These are phyloP conservation scores for Torymus texanus DNA, from an alignment of 2,888 invertebrate species.

Conservation along the genomic window DNA sequence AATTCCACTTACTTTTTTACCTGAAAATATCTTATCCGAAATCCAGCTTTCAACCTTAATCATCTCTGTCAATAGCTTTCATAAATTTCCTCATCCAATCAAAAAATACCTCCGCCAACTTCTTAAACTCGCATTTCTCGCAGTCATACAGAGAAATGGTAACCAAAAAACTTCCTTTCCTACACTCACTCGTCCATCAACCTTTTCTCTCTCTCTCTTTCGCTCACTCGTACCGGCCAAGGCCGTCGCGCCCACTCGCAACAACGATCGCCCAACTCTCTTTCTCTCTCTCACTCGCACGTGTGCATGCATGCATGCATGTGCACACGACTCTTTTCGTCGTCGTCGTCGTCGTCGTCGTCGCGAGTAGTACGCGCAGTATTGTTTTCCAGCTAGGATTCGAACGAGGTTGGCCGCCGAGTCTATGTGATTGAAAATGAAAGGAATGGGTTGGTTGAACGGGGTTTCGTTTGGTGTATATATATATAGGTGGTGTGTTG, in stretches of 20 bases:
- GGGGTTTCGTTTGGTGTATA: too few species aligned
- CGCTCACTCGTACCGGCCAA: slow-evolving; percentile 24
- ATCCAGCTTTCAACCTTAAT: too few species aligned
- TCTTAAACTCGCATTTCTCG: too few species aligned
- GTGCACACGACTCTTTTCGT: slow-evolving; percentile 8
- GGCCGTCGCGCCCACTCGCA: slow-evolving; percentile 51
- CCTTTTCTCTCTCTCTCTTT: slow-evolving; percentile 10
- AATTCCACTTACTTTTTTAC: too few species aligned
- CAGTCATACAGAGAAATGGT: background rate
- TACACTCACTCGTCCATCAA: too few species aligned
- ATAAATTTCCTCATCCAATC: too few species aligned
- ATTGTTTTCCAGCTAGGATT: slow-evolving; percentile 2
- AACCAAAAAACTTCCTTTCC: too few species aligned
- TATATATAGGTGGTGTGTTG: too few species aligned
- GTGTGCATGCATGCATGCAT: background rate
- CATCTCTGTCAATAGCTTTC: too few species aligned
- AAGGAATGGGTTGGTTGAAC: too few species aligned
- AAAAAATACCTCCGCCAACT: too few species aligned
- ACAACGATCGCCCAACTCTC: slow-evolving; percentile 23
- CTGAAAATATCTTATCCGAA: too few species aligned
- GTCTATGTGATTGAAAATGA: background rate
- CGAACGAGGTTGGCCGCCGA: background rate
- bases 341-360: background rate
- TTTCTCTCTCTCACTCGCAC: background rate
- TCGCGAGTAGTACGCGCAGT: background rate